Evolutionary conservation across 2,797 vertebrate genomes (phyloP).

Genomic region (Hyperoplus lanceolatus): DNA sequence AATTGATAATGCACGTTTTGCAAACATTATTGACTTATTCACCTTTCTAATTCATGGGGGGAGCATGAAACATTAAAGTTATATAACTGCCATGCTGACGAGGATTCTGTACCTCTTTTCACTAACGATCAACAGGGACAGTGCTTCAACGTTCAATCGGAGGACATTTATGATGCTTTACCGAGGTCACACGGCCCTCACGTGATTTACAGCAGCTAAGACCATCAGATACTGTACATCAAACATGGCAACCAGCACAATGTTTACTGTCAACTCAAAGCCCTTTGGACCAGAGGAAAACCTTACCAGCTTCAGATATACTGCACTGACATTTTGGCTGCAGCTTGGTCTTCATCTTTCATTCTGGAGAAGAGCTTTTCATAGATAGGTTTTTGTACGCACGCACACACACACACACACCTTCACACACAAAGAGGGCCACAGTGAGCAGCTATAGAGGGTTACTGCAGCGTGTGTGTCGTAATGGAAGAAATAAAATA

Average conservation of each 20-base stretch:
- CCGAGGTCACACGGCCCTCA: not conserved
- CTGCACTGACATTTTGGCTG: not conserved
- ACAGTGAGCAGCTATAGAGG: conserved; percentile 6
- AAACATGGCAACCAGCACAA: not conserved
- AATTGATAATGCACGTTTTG: not conserved
- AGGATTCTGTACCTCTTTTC: not conserved
- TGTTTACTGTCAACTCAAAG: not conserved
- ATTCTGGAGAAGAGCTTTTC: not conserved
- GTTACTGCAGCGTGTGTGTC: not conserved
- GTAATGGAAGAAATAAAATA: conserved; percentile 13
- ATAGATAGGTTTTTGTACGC: not conserved
- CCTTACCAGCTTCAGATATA: conserved; percentile 2
- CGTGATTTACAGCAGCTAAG: conserved; percentile 11
- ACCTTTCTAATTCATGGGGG: not conserved
- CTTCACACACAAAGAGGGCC: not conserved
- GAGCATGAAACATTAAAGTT: not conserved
- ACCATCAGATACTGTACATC: conserved; percentile 12
- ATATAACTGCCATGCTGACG: not conserved
- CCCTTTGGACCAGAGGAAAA: not conserved
- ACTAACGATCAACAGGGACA: not conserved
- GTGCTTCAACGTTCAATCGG: not conserved
- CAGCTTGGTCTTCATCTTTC: not conserved
- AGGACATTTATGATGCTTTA: not conserved
- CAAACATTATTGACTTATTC: not conserved
- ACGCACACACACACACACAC: not conserved